Percentiles rank a stretch among this genome's conserved stretches.
Conservation (phyloP, 2,797 vertebrate genomes). For the Neosilurus hyrtlii region DNA sequence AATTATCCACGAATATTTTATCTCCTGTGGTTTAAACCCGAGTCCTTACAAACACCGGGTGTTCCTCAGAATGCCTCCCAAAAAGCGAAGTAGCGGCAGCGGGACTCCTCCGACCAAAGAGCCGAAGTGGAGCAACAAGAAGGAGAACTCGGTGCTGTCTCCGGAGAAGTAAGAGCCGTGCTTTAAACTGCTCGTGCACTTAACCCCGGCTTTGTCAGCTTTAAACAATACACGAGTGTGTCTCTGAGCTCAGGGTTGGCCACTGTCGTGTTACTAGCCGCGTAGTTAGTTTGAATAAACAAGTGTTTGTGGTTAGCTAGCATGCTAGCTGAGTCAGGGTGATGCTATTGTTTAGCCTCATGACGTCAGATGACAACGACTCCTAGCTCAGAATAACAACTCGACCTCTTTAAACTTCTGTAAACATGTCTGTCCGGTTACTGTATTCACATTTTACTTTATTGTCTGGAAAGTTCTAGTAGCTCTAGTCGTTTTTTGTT, state of each 20-base stretch:
- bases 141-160: slow-evolving; percentile 28
- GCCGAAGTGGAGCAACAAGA: slow-evolving; percentile 36
- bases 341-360: slow-evolving; percentile 5
- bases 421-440: too few relatives aligned
- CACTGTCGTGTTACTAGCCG: not conserved
- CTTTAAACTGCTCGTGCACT: not conserved
- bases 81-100: slow-evolving; percentile 49
- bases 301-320: slow-evolving; percentile 1
- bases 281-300: not conserved
- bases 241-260: not conserved
- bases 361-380: not conserved
- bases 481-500: too few relatives aligned
- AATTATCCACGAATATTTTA: not conserved
- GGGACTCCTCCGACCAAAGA: slow-evolving; percentile 44
- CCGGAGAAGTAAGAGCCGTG: slow-evolving; percentile 41
- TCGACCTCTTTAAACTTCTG: too few relatives aligned
- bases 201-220: not conserved
- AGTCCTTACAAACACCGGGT: not conserved
- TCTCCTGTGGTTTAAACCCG: not conserved
- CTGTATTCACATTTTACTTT: too few relatives aligned
- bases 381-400: not conserved
- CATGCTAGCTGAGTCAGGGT: not conserved
- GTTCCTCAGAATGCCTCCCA: slow-evolving; percentile 54
- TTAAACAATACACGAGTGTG: not conserved
- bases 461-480: too few relatives aligned